Base-by-base conservation (phyloP, 2,113 vertebrate genomes). In the Gallinago jamesoni region DNA sequence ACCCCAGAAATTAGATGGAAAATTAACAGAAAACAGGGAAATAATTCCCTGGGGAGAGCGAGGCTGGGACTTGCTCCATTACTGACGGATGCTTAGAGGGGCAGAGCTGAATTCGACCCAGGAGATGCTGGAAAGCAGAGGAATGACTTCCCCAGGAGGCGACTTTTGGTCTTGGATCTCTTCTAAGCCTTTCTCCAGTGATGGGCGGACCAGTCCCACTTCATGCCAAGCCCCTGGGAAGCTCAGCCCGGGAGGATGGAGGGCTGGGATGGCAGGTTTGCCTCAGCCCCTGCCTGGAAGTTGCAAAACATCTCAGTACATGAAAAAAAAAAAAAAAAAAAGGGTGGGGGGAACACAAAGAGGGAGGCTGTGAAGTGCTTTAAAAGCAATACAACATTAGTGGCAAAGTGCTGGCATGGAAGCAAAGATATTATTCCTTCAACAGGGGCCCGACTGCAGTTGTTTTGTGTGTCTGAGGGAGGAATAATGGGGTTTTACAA, bases 401-500 rank as follows among this genome's bases (percentile, higher is more conserved):
- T 35, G 45, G 43, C 48, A 62, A 84, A 81, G 72, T 33, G 50
- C 57, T 69, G 47, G 35, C 7, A 6, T 17, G 27, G 59, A 45
- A 37, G 45, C 53, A 64, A 64, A 84, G 66, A 52, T 53, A 43
- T 30, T 74, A 63, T 69, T 70, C 43, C 78, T 66, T 55, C 63
- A 72, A 18, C 31, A 39, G 53, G 50, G 62, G 33, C 62, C 62
- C 14, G 17, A 23, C 10, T 52, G 48, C 17, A 10, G 78, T 64
- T 57, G 43, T 57, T 73, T 56, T 28, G 48, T 68, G 47, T 72
- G 87, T 92, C 31, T 47, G 39, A 72, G 62, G n/a, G 60, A 81
- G 41, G 82, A 93, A 73, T 53, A 89, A 96, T 63, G 45, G 68
- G 31, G 55, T 55, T 81, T 70, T 87, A 84, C 69, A 87, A 78